phyloP scores from a whole-genome alignment of 1,140 invertebrate species.

The Penaeus vannamei region DNA sequence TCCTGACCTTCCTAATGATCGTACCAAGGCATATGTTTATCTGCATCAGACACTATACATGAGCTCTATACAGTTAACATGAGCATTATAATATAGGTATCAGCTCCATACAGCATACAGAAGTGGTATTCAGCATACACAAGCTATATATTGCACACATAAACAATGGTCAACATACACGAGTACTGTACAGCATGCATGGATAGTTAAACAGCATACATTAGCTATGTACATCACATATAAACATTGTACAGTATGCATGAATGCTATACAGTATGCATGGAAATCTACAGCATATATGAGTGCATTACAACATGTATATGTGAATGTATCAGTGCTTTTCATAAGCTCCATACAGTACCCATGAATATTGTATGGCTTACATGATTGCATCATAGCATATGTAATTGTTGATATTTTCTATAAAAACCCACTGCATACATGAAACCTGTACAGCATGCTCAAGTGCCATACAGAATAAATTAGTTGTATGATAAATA shows the following conservation, averaged over 20 bases:
- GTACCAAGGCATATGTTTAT: slow-evolving; percentile 47
- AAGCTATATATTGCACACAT: slow-evolving; percentile 55
- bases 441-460: neutral
- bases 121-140: slow-evolving; percentile 41
- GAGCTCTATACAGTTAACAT: slow-evolving; percentile 43
- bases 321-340: no score
- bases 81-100: slow-evolving; percentile 41
- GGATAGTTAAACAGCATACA: no score
- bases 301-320: no score
- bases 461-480: no score
- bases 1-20: slow-evolving; percentile 39
- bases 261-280: no score
- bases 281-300: no score
- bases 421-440: neutral
- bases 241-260: no score
- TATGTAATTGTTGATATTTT: no score
- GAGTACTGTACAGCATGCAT: slow-evolving; percentile 49
- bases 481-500: no score
- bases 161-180: slow-evolving; percentile 50
- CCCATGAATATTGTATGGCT: neutral
- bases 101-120: slow-evolving; percentile 40
- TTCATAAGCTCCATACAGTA: slow-evolving; percentile 46
- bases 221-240: no score
- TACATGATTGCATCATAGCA: no score
- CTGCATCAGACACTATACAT: slow-evolving; percentile 47